Conservation (phyloP, 64 coral and sea anemone species). For the Montipora efflorescens region DNA sequence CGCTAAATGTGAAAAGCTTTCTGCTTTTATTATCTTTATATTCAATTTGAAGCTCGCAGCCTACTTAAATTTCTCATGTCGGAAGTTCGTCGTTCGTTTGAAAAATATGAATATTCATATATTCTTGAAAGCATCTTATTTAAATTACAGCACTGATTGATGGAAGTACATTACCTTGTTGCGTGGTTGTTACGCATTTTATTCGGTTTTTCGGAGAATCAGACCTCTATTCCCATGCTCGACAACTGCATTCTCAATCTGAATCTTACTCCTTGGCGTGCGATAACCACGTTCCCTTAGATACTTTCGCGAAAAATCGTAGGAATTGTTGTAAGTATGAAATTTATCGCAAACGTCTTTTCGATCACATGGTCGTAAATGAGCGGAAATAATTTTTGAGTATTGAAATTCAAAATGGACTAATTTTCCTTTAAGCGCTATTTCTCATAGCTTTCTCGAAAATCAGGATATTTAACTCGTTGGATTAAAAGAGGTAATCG, state of each 20-base stretch:
- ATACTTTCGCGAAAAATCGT: not conserved
- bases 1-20: not conserved
- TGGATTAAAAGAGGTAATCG: not conserved
- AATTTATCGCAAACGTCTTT: not conserved
- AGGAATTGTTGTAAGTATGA: not conserved
- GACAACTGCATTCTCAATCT: too few species aligned
- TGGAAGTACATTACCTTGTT: not conserved
- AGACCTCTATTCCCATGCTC: not conserved
- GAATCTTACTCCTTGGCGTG: too few species aligned
- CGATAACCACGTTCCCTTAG: too few species aligned
- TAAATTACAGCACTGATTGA: not conserved
- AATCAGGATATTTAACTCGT: constrained; percentile 28
- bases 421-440: not conserved
- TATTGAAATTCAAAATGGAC: constrained; percentile 16
- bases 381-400: not conserved
- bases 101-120: constrained; percentile 30
- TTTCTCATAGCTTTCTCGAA: constrained; percentile 1
- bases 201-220: not conserved
- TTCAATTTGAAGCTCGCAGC: not conserved
- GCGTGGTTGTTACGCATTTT: not conserved
- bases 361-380: not conserved
- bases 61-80: not conserved
- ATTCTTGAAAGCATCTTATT: not conserved
- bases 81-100: not conserved
- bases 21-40: not conserved